Percentiles rank a stretch among this genome's conserved stretches.
Evolutionary conservation across 2,113 vertebrate species (phyloP).

Genomic region (Corythornis cristatus): DNA sequence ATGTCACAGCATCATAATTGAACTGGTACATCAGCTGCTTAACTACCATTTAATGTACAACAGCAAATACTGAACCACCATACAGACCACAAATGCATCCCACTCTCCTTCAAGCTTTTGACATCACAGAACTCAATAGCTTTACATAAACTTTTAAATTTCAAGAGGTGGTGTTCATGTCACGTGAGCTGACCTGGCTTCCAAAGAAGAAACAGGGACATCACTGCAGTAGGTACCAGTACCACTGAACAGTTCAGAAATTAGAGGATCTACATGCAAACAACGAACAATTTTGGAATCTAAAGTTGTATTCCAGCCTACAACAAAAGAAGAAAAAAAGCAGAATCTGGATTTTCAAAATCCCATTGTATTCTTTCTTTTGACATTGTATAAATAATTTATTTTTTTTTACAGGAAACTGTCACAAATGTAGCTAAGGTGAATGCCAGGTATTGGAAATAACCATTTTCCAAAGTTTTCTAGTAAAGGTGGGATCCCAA

Average conservation of each 20-base stretch:
- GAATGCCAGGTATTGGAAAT: neutral
- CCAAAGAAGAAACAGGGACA: neutral
- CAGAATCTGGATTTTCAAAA: neutral
- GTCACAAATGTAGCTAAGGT: neutral
- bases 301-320: neutral
- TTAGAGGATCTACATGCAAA: neutral
- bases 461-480: neutral
- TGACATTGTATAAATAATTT: neutral
- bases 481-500: neutral
- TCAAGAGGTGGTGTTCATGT: neutral
- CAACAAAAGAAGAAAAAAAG: neutral
- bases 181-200: neutral
- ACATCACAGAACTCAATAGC: neutral
- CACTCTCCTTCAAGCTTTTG: neutral
- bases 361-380: neutral
- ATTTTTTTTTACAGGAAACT: neutral
- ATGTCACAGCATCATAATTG: fast-evolving
- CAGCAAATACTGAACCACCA: neutral
- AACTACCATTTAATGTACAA: neutral
- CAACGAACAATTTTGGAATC: neutral
- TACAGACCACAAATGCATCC: neutral
- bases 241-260: neutral
- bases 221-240: neutral
- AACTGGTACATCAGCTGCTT: neutral
- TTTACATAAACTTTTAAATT: neutral